Base-by-base conservation (phyloP, 2,797 vertebrate genomes). In the Hypotaenidia philippensis region DNA sequence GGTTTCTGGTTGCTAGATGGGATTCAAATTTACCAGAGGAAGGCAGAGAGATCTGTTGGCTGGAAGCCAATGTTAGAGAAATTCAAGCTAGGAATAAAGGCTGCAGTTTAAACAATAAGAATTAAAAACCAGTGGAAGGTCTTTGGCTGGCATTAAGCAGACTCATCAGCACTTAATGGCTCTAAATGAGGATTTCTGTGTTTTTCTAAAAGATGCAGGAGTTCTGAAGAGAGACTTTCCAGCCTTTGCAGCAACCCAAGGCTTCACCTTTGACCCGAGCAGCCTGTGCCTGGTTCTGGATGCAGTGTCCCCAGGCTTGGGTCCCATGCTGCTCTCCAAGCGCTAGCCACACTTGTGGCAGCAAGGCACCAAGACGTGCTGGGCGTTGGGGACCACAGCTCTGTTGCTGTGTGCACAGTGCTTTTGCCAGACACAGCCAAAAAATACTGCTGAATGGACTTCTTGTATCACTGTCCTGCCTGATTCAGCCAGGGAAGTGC, bases 1-100 rank as follows among this genome's bases (percentile, higher is more conserved):
- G 76, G 47, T 88, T 94, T 97, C 89, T 95, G 64, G 71, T 90
- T 87, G 79, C 69, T 92, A 68, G 71, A 91, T 69, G 65, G 50
- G 72, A 75, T 87, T 92, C 87, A 81, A 17, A 71, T 96, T 90
- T 55, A 91, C 78, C 69, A 77, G 93, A 78, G 84, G 64, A 82
- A 90, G 23, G 60, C 86, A 91, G 66, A 87, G 53, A 83, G 57
- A 61, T 87, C 65, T 78, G 55, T 44, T 96, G 93, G 92, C 79
- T 78, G 69, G 61, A 81, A 92, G 91, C 93, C 91, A 87, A 59
- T 71, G 27, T 36, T 63, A 38, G 59, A 72, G 93, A 76, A 87
- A 79, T 87, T 93, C 72, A 78, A 50, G 6, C 36, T 72, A 22
- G 16, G 82, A 92, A 65, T 60, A 92, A 91, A 34, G 71, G 41